Base-by-base conservation (phyloP, 2,888 invertebrate genomes). In the Acholoe squamosa region DNA sequence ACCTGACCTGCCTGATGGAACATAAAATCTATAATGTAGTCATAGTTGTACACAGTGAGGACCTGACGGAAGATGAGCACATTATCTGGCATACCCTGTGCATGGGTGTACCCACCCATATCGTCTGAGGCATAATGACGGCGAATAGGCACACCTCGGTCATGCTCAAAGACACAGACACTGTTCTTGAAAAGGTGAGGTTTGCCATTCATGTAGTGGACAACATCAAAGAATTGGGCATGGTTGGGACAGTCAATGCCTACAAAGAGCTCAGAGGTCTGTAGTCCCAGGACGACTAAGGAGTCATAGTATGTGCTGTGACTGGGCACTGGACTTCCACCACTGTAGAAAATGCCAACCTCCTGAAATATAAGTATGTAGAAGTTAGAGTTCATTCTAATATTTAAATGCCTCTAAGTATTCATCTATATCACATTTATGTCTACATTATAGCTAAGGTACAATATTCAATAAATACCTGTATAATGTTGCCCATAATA, bases 1-100 rank as follows among this genome's bases (percentile, higher is more conserved):
- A 95, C 92, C n/a, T 92, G 93, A 1, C 95, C 95, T 91, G 94
- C 94, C 19, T 93, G 92, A 91, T 94, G 94, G 92, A 95, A 94
- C 28, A 94, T 93, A 56, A 94, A 94, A 91, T 95, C 95, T 84
- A 95, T 93, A 19, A 95, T 93, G 90, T 94, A 95, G 91, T 95
- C 95, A 90, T 93, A 93, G 91, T 94, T 94, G 93, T 94, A 93
- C 22, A 95, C 92, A 89, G 92, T 94, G 22, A 93, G 92, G 54
- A 94, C 94, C 76, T 93, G 92, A 34, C 95, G 89, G 7, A 95
- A 93, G n/a, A 95, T 93, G 12, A 95, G 91, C 25, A 93, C 92
- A 89, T 94, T 93, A 84, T 93, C 94, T 0, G 93, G 93, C 28
- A 94, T 90, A 0, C 94, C 94, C 0, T 93, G 94, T 54, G 93